Conservation (phyloP, 2,888 invertebrate species). For the Drosophila borealis region DNA sequence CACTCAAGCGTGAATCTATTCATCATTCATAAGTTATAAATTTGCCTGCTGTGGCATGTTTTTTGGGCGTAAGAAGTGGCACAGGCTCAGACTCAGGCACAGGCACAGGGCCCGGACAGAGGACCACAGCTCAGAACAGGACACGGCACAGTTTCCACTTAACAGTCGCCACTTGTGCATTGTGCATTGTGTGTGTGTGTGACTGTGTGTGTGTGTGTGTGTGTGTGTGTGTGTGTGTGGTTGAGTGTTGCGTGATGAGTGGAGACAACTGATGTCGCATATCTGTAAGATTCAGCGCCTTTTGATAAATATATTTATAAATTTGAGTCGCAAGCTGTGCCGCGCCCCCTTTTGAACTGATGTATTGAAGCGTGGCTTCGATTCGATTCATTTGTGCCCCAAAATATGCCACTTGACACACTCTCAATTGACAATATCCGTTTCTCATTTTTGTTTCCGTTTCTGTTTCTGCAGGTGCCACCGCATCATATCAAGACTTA, state of each 20-base stretch:
- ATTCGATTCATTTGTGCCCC: constrained; percentile 7
- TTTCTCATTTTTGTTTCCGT: constrained; percentile 2
- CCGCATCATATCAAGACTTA: constrained; percentile 84
- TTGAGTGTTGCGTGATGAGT: constrained; percentile 12
- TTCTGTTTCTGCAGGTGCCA: constrained; percentile 73
- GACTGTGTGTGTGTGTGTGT: background rate
- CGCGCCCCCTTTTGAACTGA: constrained; percentile 23
- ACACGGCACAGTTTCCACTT: constrained; percentile 40
- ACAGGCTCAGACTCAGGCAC: constrained; percentile 14
- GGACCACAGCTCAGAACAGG: constrained; percentile 15
- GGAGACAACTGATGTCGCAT: constrained; percentile 22
- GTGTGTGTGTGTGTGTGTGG: constrained; percentile 12
- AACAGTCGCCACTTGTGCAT: constrained; percentile 52
- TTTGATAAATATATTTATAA: constrained; percentile 56
- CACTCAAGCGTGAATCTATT: constrained; percentile 82
- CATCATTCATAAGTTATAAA: constrained; percentile 82
- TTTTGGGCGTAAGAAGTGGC: constrained; percentile 72
- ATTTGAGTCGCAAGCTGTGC: constrained; percentile 54
- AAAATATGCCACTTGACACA: constrained; percentile 41
- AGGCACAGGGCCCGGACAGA: constrained; percentile 21
- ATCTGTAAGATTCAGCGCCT: constrained; percentile 36
- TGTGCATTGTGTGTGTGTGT: constrained; percentile 47
- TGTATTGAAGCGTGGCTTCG: constrained; percentile 30
- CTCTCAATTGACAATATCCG: constrained; percentile 13
- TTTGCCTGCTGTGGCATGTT: constrained; percentile 72